Base-by-base conservation (phyloP, 2,888 invertebrate species). In the Isotomurus palustris region DNA sequence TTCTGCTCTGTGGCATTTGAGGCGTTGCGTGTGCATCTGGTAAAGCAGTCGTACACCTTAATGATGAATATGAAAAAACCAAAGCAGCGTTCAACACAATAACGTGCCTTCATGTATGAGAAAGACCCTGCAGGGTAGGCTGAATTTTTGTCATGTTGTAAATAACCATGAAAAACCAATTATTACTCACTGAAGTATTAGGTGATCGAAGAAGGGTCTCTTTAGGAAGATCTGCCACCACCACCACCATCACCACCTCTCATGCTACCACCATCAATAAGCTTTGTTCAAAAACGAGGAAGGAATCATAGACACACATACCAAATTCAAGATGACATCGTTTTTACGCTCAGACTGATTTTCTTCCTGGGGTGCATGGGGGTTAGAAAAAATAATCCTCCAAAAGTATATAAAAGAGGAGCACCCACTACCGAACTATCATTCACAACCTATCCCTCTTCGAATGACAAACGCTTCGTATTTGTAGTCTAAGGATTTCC, bases 301-400 rank as follows among this genome's bases (percentile, higher is more conserved):
- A 64, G 65, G 60, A 55, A 60, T 64, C 54, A 51, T 49, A 40
- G 45, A 27, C 55, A 49, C 57, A 57, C 58, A 61, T 61, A 56
- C 53, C 53, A 57, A 61, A 61, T 62, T 61, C 59, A 56, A 55
- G 61, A 68, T 70, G 70, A 68, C 68, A 70, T 65, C 67, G 65
- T 68, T 68, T 70, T 67, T 68, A 70, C 68, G 70, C 70, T 67
- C 53, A 64, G 60, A 55, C 64, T 64, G 53, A 60, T 62, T 68
- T 64, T 68, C 70, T 68, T 68, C 70, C 70, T 67, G 66, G 63
- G 56, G 52, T 55, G 56, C 53, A 59, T 29, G 53, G 51, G 38
- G 45, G 56, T 50, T 54, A 52, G 58, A 51, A 57, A 60, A 62
- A 62, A 38, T 53, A 56, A 53, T 51, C 47, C 41, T 36, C 28